phyloP scores from a whole-genome alignment of 2,888 invertebrate genomes.

The Drosophila ustulata region DNA sequence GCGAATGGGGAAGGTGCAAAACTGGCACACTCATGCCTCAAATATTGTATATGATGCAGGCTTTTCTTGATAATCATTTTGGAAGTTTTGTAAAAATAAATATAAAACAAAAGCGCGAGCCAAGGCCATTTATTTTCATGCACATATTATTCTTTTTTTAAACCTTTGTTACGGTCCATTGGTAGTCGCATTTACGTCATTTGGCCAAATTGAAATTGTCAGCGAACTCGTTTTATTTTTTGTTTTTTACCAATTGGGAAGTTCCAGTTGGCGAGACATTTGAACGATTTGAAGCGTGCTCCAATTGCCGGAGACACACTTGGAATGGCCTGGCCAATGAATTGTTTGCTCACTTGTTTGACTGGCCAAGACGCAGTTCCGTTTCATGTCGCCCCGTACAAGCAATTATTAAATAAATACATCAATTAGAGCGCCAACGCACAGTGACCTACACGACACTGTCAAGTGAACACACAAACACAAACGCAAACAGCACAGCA shows the following conservation, averaged over 20 bases:
- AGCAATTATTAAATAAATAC: conserved; percentile 69
- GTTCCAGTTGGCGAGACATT: conserved; percentile 32
- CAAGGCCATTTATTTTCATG: conserved; percentile 76
- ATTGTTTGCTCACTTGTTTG: conserved; percentile 10
- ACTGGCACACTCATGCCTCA: conserved; percentile 24
- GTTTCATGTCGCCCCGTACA: conserved; percentile 50
- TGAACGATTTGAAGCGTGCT: conserved; percentile 48
- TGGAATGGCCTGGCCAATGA: conserved; percentile 18
- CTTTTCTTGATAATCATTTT: conserved; percentile 26
- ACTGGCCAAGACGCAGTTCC: conserved; percentile 57
- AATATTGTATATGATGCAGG: conserved; percentile 15
- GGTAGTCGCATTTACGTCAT: conserved; percentile 56
- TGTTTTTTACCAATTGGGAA: conserved; percentile 43
- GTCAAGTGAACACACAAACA: conserved; percentile 35
- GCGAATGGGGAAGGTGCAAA: neutral
- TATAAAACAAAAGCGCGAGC: conserved; percentile 32
- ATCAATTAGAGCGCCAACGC: conserved; percentile 78
- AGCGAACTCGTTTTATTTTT: conserved; percentile 46
- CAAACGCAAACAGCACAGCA: neutral
- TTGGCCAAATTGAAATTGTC: conserved; percentile 35
- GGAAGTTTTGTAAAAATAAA: conserved; percentile 30
- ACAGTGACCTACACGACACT: conserved; percentile 71
- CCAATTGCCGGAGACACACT: conserved; percentile 44
- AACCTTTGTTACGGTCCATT: conserved; percentile 52
- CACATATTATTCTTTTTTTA: conserved; percentile 70